phyloP scores from a whole-genome alignment of 2,797 vertebrate genomes.

The Xiphorhynchus erythropygius region DNA sequence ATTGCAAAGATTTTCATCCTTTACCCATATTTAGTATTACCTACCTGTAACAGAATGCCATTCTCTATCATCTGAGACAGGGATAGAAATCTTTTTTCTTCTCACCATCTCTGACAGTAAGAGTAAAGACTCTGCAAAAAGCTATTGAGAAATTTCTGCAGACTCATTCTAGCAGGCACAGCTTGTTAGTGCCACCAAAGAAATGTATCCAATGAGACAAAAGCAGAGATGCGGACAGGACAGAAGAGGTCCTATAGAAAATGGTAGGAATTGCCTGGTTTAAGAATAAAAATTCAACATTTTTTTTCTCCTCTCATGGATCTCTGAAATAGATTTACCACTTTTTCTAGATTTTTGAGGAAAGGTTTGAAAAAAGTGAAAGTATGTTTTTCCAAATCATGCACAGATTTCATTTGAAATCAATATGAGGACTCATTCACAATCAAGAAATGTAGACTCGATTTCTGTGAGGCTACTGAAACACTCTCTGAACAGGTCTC shows the following conservation, averaged over 20 bases:
- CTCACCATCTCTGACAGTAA: neutral
- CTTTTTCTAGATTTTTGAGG: neutral
- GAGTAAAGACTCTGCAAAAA: neutral
- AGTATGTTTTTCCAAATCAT: neutral
- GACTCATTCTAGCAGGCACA: conserved; percentile 26
- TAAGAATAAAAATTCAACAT: neutral
- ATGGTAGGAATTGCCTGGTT: neutral
- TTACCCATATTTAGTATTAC: neutral
- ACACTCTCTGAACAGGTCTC: neutral
- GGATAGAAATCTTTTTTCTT: neutral
- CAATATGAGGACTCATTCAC: neutral
- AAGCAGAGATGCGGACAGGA: neutral
- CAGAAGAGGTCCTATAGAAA: neutral
- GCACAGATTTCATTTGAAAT: neutral
- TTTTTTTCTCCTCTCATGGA: neutral
- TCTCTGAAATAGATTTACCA: neutral
- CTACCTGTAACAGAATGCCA: neutral
- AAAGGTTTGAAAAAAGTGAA: neutral
- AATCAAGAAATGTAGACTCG: neutral
- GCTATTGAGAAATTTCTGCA: conserved; percentile 29
- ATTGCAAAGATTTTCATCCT: neutral
- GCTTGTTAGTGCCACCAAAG: conserved; percentile 10
- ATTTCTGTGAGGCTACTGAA: neutral
- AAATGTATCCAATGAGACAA: neutral
- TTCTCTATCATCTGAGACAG: neutral